A percentile compares a stretch with the other conserved stretches of the same genome.
These are phyloP conservation scores for Isaurus tuberculatus DNA, from an alignment of 92 coral and sea anemone species.

Conservation along the genomic window DNA sequence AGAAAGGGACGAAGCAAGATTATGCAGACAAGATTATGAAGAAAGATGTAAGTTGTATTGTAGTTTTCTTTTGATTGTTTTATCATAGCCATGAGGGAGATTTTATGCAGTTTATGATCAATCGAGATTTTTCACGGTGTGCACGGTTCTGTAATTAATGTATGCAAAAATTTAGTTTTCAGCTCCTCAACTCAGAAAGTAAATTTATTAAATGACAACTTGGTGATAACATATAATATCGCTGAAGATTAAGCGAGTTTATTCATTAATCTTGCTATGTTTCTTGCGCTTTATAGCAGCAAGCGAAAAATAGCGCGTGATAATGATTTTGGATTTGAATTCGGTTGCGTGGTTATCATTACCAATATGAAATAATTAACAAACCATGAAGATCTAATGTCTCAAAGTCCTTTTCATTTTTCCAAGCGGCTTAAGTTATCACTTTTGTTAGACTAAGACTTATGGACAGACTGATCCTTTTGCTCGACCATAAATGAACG, in stretches of 20 bases:
- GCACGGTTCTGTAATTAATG: background rate
- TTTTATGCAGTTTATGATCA: background rate
- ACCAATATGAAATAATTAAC: background rate
- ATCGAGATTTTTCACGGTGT: background rate
- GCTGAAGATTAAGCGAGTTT: background rate
- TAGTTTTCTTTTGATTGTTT: background rate
- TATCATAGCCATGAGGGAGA: background rate
- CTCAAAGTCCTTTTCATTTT: background rate
- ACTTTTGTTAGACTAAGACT: background rate
- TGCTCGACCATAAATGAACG: no score
- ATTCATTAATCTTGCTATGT: background rate
- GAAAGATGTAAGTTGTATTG: conserved; percentile 78
- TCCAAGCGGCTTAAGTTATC: background rate
- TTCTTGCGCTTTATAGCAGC: background rate
- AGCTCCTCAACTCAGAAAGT: background rate
- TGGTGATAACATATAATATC: background rate
- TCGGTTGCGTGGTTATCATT: conserved; percentile 37
- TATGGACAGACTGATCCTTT: background rate
- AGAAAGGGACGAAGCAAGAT: conserved; percentile 82
- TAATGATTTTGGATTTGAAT: background rate
- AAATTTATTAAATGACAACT: background rate
- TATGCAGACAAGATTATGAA: conserved; percentile 91
- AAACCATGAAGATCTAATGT: conserved; percentile 1
- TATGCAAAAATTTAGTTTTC: background rate
- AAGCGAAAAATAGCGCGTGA: background rate